phyloP scores from a whole-genome alignment of 2,113 vertebrate genomes.

The Labeo catla region DNA sequence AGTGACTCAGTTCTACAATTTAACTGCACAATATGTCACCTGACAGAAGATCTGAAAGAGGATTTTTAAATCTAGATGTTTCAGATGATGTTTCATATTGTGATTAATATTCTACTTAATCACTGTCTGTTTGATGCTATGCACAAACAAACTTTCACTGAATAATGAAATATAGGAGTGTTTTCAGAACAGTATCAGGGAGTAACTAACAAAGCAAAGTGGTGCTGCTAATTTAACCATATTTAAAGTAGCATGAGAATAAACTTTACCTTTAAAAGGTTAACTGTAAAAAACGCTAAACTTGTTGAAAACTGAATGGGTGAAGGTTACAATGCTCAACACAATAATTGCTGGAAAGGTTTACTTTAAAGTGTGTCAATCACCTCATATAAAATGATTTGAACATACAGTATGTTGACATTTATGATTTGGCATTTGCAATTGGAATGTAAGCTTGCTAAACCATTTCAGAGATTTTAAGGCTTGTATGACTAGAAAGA shows the following conservation, averaged over 20 bases:
- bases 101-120: neutral
- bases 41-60: neutral
- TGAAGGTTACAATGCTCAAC: neutral
- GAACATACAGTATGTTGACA: neutral
- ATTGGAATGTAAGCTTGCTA: neutral
- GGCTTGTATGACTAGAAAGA: neutral
- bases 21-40: neutral
- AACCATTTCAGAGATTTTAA: neutral
- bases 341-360: neutral
- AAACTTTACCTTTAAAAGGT: neutral
- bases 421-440: neutral
- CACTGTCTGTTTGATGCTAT: neutral
- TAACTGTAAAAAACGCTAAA: neutral
- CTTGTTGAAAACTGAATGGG: neutral
- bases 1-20: constrained; percentile 37
- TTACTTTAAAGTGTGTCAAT: neutral
- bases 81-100: neutral
- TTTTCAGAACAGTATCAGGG: neutral
- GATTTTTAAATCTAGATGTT: neutral
- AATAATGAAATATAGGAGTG: neutral
- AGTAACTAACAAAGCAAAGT: neutral
- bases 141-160: neutral
- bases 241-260: neutral
- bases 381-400: neutral
- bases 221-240: neutral